A percentile compares a stretch with the other conserved stretches of the same genome.
These are phyloP conservation scores for Gymnothorax javanicus DNA, from an alignment of 2,797 vertebrate species.

Conservation along the genomic window DNA sequence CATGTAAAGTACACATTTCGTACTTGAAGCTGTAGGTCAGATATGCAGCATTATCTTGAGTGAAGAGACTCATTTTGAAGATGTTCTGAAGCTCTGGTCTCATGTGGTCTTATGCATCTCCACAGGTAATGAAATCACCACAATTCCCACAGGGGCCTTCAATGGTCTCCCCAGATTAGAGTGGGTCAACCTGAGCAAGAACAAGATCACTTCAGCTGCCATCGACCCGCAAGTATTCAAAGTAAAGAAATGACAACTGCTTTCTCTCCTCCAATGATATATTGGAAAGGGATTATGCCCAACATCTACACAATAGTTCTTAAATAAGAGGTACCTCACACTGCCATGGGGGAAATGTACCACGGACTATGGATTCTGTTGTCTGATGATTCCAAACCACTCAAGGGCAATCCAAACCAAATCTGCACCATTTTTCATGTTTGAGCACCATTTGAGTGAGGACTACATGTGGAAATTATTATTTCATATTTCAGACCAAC, in stretches of 20 bases:
- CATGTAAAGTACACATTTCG: neutral
- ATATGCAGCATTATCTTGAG: neutral
- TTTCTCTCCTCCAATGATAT: neutral
- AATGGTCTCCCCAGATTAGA: conserved; percentile 92
- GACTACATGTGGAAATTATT: neutral
- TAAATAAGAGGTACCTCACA: neutral
- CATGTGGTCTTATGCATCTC: neutral
- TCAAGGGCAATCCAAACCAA: neutral
- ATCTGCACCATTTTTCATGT: neutral
- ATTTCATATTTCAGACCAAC: neutral
- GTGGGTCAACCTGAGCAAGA: conserved; percentile 93
- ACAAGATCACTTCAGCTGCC: conserved; percentile 79
- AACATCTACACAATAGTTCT: neutral
- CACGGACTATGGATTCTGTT: neutral
- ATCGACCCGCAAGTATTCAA: conserved; percentile 78
- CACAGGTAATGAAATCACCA: conserved; percentile 86
- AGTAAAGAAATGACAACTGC: conserved; percentile 64
- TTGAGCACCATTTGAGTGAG: neutral
- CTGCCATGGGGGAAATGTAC: neutral
- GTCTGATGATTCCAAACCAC: neutral
- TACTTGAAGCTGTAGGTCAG: neutral
- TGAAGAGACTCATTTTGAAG: neutral
- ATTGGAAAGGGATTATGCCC: neutral
- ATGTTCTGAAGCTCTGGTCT: neutral
- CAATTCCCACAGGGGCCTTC: conserved; percentile 86